phyloP scores from a whole-genome alignment of 2,888 invertebrate genomes.

The Melipona bicolor region DNA sequence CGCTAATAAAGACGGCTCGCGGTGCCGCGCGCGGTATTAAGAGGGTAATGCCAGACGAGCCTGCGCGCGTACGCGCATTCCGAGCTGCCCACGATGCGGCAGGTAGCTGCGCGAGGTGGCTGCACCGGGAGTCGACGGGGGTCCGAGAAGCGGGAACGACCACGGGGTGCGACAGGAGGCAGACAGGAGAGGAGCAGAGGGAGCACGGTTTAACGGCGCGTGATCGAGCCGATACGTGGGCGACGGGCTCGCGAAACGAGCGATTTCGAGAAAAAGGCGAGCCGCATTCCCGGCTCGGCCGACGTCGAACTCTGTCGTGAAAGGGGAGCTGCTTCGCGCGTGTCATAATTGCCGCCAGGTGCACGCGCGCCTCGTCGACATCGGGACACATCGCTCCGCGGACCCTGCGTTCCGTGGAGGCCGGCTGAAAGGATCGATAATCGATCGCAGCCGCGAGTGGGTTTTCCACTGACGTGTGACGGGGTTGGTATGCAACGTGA shows the following conservation, averaged over 20 bases:
- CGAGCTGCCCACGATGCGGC: constrained; percentile 66
- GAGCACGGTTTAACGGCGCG: constrained; percentile 53
- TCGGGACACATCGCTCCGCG: background rate
- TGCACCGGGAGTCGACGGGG: background rate
- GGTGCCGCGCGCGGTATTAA: constrained; percentile 53
- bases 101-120: constrained; percentile 56
- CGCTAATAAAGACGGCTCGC: constrained; percentile 59
- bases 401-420: background rate
- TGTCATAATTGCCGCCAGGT: constrained; percentile 65
- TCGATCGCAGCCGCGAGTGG: background rate
- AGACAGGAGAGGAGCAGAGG: background rate
- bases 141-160: background rate
- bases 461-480: background rate
- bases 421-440: background rate
- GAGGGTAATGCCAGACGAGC: constrained; percentile 56
- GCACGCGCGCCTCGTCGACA: constrained; percentile 35
- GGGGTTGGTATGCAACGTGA: background rate
- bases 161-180: constrained; percentile 4
- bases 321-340: constrained; percentile 52
- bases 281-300: constrained; percentile 48
- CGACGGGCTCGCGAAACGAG: constrained; percentile 60
- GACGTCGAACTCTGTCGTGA: constrained; percentile 32
- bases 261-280: constrained; percentile 60
- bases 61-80: constrained; percentile 55
- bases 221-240: constrained; percentile 65